phyloP scores from a whole-genome alignment of 2,797 vertebrate genomes.

The Dallia pectoralis region DNA sequence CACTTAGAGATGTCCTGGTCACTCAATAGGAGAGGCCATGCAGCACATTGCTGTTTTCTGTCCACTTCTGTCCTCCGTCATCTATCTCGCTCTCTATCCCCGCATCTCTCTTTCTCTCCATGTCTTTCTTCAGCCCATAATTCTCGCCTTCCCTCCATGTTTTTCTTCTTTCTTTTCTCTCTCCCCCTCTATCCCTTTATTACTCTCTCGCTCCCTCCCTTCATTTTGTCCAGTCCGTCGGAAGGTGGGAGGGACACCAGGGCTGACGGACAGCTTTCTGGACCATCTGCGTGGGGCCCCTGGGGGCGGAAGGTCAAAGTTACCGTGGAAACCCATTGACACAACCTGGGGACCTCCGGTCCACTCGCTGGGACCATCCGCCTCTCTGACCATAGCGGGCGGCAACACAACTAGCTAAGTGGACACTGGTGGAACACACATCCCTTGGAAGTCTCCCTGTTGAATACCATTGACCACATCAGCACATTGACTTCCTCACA shows the following conservation, averaged over 20 bases:
- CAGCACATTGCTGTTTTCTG: neutral
- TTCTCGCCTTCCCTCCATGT: neutral
- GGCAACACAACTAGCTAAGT: neutral
- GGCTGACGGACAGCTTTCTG: conserved; percentile 33
- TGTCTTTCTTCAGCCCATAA: neutral
- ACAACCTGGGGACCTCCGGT: conserved; percentile 22
- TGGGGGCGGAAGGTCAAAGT: conserved; percentile 62
- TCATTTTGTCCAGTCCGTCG: neutral
- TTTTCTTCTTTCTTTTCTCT: neutral
- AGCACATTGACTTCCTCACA: neutral
- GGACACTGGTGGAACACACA: neutral
- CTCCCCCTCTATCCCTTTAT: neutral
- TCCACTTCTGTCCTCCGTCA: neutral
- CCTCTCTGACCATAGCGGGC: neutral
- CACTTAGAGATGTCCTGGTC: neutral
- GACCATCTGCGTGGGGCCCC: conserved; percentile 46
- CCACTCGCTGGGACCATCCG: neutral
- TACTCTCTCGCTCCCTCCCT: neutral
- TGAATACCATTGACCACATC: neutral
- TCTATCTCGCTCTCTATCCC: neutral
- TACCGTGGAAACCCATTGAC: conserved; percentile 37
- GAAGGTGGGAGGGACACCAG: neutral
- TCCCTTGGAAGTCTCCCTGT: neutral
- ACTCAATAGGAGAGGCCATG: neutral
- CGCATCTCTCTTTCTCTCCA: neutral